Percentiles rank a stretch among this genome's conserved stretches.
Evolutionary conservation across 30 jellyfish, hydroid and myxozoan genomes (phyloP).

Genomic region (Morbakka virulenta): DNA sequence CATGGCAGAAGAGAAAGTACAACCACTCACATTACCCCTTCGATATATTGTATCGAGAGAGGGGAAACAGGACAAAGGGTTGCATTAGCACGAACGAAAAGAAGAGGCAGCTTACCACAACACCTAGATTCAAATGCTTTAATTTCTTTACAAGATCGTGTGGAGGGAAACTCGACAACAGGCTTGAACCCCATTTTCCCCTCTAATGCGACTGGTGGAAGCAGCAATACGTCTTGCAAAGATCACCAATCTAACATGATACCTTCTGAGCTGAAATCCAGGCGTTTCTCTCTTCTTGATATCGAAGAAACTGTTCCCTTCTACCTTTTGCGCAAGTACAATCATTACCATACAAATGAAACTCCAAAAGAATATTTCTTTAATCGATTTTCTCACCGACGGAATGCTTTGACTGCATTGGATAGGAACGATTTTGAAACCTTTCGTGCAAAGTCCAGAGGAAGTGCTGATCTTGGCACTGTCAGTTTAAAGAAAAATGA

Average conservation of each 20-base stretch:
- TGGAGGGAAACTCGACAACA: neutral
- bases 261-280: neutral
- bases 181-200: neutral
- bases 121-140: neutral
- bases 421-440: conserved; percentile 1
- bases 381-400: neutral
- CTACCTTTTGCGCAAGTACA: conserved; percentile 47
- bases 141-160: neutral
- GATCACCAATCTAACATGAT: neutral
- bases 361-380: neutral
- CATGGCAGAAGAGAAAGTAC: neutral
- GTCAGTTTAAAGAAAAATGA: conserved; percentile 32
- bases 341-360: conserved; percentile 3
- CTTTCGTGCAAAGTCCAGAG: neutral
- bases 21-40: neutral
- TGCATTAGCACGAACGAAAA: neutral
- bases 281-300: neutral
- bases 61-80: neutral
- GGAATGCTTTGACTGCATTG: conserved; percentile 36
- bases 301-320: conserved; percentile 54
- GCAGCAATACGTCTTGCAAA: neutral
- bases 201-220: too few species aligned
- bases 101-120: neutral
- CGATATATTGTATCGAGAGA: neutral
- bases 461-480: conserved; percentile 72